phyloP scores from a whole-genome alignment of 2,113 vertebrate species.

The Pedetes capensis region DNA sequence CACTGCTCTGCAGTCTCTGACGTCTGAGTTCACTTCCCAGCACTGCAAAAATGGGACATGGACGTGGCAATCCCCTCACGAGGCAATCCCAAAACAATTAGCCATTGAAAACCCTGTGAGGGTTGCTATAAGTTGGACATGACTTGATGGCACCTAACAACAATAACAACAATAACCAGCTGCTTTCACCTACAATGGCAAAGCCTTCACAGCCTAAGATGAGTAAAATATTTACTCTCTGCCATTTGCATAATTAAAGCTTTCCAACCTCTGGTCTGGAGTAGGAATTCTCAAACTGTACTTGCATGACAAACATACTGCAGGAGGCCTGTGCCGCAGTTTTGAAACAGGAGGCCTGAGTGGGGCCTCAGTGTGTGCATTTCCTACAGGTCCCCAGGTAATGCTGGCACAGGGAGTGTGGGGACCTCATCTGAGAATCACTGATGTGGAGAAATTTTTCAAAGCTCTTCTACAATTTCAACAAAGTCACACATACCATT shows the following conservation, averaged over 20 bases:
- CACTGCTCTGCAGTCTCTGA: too few species aligned
- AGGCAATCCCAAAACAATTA: too few species aligned
- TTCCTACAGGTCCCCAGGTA: neutral
- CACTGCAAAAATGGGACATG: too few species aligned
- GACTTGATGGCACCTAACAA: too few species aligned
- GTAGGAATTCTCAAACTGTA: neutral
- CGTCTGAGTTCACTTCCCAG: too few species aligned
- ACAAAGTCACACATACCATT: neutral
- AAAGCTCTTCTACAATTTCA: neutral
- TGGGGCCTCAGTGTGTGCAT: neutral
- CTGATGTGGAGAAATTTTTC: neutral
- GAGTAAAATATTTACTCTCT: neutral
- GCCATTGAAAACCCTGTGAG: too few species aligned
- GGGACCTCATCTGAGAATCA: neutral
- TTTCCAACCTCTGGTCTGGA: neutral
- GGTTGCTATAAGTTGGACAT: too few species aligned
- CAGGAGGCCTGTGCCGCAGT: rapidly evolving
- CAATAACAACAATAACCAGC: too few species aligned
- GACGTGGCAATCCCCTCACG: too few species aligned
- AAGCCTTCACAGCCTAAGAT: neutral
- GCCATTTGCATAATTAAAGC: neutral
- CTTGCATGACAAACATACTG: neutral
- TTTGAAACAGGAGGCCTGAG: neutral
- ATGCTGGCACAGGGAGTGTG: neutral
- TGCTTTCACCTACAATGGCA: neutral